Evolutionary conservation across 1,140 invertebrate species (phyloP), one percentile per base, ranked within the genome.

Genomic region (Orchesella cincta): DNA sequence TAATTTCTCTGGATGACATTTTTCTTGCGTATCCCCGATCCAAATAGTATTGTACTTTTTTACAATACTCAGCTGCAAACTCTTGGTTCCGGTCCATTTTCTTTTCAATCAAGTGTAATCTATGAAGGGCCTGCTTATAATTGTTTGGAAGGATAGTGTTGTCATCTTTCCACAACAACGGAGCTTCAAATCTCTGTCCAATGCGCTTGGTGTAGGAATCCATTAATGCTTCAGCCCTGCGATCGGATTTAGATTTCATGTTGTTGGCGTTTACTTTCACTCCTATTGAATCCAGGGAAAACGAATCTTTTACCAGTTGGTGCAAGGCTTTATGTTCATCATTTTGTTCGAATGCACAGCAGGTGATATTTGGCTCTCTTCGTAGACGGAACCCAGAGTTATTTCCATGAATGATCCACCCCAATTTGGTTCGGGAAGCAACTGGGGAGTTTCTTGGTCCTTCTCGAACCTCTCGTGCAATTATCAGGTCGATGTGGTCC

Each of bases 161-260:
- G n/a, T 76, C 29, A 8, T 54, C n/a, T 36, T 64, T 76, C 77
- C 79, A 81, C 18, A 78, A 34, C 0, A 81, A 54, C 1, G 54
- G 67, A 0, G 34, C 35, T 51, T 76, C 71, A 3, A n/a, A 78
- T 54, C 67, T 20, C 0, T 29, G 16, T 5, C 28, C 77, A 26
- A 70, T 26, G n/a, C 52, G 57, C 26, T 31, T 71, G 2, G 71
- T 73, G 14, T 34, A 54, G 29, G n/a, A 8, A 0, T 76, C 57
- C 36, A 77, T 74, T 0, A 78, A 76, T 1, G 23, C 34, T 34
- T 71, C 0, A 5, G 74, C 35, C 36, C 39, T n/a, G 1, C 3
- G 20, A 14, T 80, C 79, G 0, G 76, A 2, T 20, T 75, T 72
- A 8, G 74, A 76, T 23, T 26, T 67, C 28, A 29, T n/a, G 16